Conservation (phyloP, 2,888 invertebrate genomes). For the Macrosoma leucophasiata region DNA sequence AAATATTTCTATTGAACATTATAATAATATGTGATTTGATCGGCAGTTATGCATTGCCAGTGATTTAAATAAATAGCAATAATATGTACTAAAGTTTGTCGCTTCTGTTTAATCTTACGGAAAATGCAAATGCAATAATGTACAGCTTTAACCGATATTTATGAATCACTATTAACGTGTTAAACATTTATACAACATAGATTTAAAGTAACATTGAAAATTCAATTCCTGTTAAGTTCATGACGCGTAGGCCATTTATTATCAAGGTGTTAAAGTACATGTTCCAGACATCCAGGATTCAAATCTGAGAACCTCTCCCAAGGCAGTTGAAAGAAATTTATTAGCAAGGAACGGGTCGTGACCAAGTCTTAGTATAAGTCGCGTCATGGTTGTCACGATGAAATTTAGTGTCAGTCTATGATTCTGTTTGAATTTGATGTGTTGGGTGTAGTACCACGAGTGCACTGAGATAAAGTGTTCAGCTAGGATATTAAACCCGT, state of each 20-base stretch:
- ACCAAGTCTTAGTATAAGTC: conserved; percentile 36
- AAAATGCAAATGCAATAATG: too few species aligned
- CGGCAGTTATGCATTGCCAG: too few species aligned
- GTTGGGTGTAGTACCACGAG: too few species aligned
- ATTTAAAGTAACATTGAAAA: too few species aligned
- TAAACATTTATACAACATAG: neutral
- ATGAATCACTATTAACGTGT: neutral
- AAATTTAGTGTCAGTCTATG: conserved; percentile 34
- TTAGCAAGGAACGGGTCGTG: conserved; percentile 35
- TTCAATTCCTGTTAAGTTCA: too few species aligned
- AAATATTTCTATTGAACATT: too few species aligned
- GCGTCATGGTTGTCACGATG: conserved; percentile 34
- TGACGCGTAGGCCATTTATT: conserved; percentile 21
- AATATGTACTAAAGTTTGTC: neutral
- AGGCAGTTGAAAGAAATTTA: conserved; percentile 32
- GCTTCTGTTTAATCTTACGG: too few species aligned
- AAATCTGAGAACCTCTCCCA: conserved; percentile 25
- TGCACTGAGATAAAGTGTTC: too few species aligned
- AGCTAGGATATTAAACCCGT: too few species aligned
- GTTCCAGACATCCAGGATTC: conserved; percentile 21
- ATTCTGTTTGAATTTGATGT: too few species aligned
- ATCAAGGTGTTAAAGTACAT: conserved; percentile 20
- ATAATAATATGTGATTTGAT: too few species aligned
- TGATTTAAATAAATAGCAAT: too few species aligned
- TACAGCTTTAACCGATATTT: neutral